These are phyloP conservation scores for Myotis brandtii DNA, from an alignment of 2,113 vertebrate genomes.

Conservation along the genomic window DNA sequence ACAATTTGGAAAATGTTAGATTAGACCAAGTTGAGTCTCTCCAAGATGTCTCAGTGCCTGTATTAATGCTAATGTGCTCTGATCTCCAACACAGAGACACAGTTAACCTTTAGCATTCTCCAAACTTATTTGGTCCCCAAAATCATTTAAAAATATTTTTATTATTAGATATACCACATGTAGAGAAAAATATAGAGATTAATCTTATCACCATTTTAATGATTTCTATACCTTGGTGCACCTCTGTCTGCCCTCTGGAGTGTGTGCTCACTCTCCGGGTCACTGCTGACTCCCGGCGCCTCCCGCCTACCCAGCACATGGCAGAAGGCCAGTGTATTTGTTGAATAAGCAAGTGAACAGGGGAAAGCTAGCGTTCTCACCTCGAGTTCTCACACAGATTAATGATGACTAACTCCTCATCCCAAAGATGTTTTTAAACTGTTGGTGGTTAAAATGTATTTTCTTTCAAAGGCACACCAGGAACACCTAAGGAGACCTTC, in stretches of 20 bases:
- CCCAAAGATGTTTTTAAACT: not conserved
- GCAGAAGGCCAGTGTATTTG: not conserved
- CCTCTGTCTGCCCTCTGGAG: not conserved
- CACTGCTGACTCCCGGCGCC: not conserved
- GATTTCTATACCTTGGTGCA: not conserved
- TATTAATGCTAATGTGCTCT: not conserved
- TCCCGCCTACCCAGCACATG: fast-evolving
- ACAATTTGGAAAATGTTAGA: not conserved
- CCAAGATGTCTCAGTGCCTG: not conserved
- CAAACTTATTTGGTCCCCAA: not conserved
- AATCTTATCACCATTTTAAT: not conserved
- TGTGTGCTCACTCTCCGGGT: not conserved
- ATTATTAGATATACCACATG: not conserved
- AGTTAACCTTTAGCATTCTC: not conserved
- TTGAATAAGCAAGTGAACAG: not conserved
- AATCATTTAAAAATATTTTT: constrained; percentile 32
- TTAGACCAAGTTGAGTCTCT: not conserved
- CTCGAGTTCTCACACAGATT: not conserved
- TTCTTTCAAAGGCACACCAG: constrained; percentile 7
- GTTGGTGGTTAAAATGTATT: constrained; percentile 23
- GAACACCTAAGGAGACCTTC: not conserved
- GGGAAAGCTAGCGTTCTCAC: not conserved
- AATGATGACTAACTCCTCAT: not conserved
- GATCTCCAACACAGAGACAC: constrained; percentile 3
- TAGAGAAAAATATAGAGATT: not conserved